A percentile compares a stretch with the other conserved stretches of the same genome.
These are phyloP conservation scores for Lamellibrachia columna DNA, from an alignment of 2,888 invertebrate species.

Conservation along the genomic window DNA sequence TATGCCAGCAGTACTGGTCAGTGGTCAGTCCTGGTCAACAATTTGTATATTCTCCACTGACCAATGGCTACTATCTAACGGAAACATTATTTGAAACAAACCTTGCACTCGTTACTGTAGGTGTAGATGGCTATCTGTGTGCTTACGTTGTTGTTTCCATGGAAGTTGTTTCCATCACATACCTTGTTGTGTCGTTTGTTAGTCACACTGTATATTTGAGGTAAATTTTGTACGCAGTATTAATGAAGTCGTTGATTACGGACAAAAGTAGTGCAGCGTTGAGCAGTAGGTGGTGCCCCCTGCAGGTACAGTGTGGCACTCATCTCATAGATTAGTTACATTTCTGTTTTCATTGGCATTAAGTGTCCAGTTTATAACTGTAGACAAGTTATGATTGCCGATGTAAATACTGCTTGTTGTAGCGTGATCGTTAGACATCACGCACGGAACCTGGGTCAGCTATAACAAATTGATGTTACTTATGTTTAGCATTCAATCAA, in stretches of 20 bases:
- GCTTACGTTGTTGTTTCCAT: neutral
- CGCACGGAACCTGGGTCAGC: neutral
- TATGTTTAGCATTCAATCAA: neutral
- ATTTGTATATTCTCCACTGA: neutral
- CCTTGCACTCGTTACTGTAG: neutral
- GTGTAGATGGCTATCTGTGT: neutral
- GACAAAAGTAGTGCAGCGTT: neutral
- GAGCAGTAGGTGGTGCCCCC: neutral
- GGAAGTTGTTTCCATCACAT: neutral
- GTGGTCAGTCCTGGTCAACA: too few relatives aligned
- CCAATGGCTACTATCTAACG: too few relatives aligned
- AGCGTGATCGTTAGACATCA: neutral
- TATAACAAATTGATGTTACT: neutral
- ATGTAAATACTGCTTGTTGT: neutral
- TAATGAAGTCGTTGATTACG: neutral
- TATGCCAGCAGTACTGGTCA: neutral
- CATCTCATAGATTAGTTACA: neutral
- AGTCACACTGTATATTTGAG: neutral
- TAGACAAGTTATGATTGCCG: neutral
- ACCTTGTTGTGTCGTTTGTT: neutral
- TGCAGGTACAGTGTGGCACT: neutral
- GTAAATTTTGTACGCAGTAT: conserved; percentile 7
- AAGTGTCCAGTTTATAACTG: neutral
- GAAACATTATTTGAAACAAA: neutral
- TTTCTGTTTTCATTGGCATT: neutral